These are phyloP conservation scores for Gambusia holbrooki DNA, from an alignment of 2,113 vertebrate genomes.

Conservation along the genomic window DNA sequence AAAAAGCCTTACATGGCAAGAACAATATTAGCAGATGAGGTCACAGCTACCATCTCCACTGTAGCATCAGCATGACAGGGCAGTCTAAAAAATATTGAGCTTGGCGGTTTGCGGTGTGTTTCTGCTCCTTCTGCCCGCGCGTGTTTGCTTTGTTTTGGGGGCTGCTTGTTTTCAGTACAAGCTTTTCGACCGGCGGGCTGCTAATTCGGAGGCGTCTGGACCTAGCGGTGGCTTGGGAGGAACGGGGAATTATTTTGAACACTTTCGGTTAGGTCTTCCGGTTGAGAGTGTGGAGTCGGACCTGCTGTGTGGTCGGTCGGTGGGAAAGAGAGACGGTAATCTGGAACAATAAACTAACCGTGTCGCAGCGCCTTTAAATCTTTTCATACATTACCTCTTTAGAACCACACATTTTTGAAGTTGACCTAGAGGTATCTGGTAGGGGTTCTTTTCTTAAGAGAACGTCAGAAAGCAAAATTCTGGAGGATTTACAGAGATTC, in stretches of 20 bases:
- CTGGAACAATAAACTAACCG: slow-evolving; percentile 24
- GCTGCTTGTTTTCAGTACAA: slow-evolving; percentile 74
- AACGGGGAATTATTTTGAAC: slow-evolving; percentile 57
- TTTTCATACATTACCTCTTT: background rate
- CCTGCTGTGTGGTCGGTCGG: slow-evolving; percentile 34
- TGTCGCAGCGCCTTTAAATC: background rate
- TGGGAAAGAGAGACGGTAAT: slow-evolving; percentile 2
- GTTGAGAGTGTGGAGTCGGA: slow-evolving; percentile 12
- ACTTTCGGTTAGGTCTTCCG: slow-evolving; percentile 21
- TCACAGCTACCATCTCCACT: slow-evolving; percentile 69
- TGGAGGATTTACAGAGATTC: background rate
- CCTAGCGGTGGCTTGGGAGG: slow-evolving; percentile 49
- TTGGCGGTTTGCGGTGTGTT: slow-evolving; percentile 65
- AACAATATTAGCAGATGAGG: slow-evolving; percentile 80
- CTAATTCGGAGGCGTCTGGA: slow-evolving; percentile 72
- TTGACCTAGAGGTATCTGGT: too few relatives aligned
- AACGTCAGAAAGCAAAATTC: background rate
- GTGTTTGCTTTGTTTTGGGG: slow-evolving; percentile 75
- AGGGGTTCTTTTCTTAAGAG: too few relatives aligned
- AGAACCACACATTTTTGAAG: background rate
- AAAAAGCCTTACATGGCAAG: slow-evolving; percentile 62
- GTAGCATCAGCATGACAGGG: slow-evolving; percentile 70
- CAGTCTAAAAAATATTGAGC: slow-evolving; percentile 66
- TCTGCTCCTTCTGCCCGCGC: slow-evolving; percentile 38
- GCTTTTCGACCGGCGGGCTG: slow-evolving; percentile 59